A percentile compares a stretch with the other conserved stretches of the same genome.
Evolutionary conservation across 2,797 vertebrate genomes (phyloP).

Genomic region (Dendrocincla tyrannina): DNA sequence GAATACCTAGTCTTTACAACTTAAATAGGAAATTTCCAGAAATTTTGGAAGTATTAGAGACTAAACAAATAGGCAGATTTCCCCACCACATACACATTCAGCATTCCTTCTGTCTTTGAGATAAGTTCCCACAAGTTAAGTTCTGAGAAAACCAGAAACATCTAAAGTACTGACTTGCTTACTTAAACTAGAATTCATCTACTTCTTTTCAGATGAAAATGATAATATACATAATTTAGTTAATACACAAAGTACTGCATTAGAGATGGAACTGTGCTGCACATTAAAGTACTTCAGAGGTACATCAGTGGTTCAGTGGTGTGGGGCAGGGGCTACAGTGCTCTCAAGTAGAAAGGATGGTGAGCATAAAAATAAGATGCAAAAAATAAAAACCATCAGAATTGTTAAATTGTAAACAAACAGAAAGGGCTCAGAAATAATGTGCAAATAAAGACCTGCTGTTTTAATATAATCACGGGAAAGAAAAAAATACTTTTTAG

Average conservation of each 20-base stretch:
- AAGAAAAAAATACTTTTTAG: not conserved
- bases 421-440: not conserved
- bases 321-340: not conserved
- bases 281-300: not conserved
- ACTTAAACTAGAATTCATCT: not conserved
- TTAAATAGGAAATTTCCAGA: not conserved
- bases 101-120: not conserved
- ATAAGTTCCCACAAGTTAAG: not conserved
- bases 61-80: not conserved
- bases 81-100: not conserved
- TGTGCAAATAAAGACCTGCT: not conserved
- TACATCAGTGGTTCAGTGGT: fast-evolving
- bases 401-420: not conserved
- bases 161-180: not conserved
- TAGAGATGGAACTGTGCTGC: not conserved
- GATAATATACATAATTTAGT: not conserved
- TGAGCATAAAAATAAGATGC: not conserved
- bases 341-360: not conserved
- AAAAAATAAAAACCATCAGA: not conserved
- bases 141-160: not conserved
- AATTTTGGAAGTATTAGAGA: not conserved
- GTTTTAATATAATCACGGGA: not conserved
- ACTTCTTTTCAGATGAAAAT: not conserved
- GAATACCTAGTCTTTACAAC: not conserved
- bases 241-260: not conserved